Base-by-base conservation (phyloP, 1,140 invertebrate genomes). In the Drosophila serrata region DNA sequence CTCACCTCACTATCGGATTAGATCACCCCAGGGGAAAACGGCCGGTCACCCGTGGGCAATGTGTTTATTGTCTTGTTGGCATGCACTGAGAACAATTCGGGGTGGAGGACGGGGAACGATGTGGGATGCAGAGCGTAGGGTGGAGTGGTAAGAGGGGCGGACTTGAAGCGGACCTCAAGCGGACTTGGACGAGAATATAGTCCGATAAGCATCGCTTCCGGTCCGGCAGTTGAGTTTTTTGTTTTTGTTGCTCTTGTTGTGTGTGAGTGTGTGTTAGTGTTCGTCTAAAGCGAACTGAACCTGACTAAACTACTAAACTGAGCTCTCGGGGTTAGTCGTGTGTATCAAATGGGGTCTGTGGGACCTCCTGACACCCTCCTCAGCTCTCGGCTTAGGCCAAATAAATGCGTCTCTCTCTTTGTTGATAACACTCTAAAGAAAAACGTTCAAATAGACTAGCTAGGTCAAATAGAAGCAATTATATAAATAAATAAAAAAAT, bases 311-410 rank as follows among this genome's bases (percentile, higher is more conserved):
- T 45, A 42, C 15, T 33, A 19, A 33, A 64, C 53, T 64, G 39
- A 58, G 51, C 51, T 55, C 64, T 65, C 72, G 82, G 58, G 85
- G 85, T 88, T 88, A 88, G 84, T 88, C 76, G 84, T 84, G 77
- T 88, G 84, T 88, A 85, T 88, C 84, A 88, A 88, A 90, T 88
- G 84, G 85, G 84, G 84, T 88, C 77, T 90, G 77, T 78, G 81
- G 84, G 85, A 88, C 85, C 85, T 90, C 76, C 55, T 55, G 33
- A 55, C 31, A 43, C 46, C 81, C 57, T 63, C 53, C 45, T 40
- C 29, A 15, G 35, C 46, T 24, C 51, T 8, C 8, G 13, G 49
- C 33, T 33, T 39, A 53, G 57, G 63, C 64, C 55, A 84, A 81
- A 88, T 73, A 87, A 88, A 88, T 82, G 76, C 84, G 84, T 82